Conservation (phyloP, 2,888 invertebrate genomes). For the Alsophila aescularia region DNA sequence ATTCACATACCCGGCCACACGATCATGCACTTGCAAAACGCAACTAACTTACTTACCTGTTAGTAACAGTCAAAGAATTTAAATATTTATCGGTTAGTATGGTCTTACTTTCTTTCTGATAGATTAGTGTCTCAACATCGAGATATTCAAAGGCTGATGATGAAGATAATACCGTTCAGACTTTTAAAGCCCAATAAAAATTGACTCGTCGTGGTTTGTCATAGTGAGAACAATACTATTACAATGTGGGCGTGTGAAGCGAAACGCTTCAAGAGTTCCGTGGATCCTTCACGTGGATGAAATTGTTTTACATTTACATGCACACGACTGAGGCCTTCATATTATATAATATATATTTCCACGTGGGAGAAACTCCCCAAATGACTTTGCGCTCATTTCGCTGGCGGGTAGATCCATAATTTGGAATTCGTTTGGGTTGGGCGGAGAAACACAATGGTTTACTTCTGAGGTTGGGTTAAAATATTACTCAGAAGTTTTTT, state of each 20-base stretch:
- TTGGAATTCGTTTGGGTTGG: constrained; percentile 52
- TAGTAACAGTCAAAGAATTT: no score
- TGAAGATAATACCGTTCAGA: neutral
- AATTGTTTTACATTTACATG: constrained; percentile 68
- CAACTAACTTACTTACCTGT: no score
- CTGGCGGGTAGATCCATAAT: constrained; percentile 43
- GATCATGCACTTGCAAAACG: no score
- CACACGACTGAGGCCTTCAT: constrained; percentile 55
- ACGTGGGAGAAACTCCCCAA: constrained; percentile 47
- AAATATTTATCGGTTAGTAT: no score
- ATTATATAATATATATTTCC: constrained; percentile 38
- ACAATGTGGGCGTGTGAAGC: constrained; percentile 56
- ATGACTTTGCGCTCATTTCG: constrained; percentile 47
- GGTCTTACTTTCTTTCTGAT: no score
- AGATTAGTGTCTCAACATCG: no score
- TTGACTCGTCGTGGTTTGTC: constrained; percentile 21
- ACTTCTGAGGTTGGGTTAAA: constrained; percentile 42
- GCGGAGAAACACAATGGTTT: constrained; percentile 47
- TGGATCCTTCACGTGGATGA: constrained; percentile 43
- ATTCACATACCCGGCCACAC: no score
- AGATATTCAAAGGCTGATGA: no score
- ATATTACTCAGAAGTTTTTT: constrained; percentile 27
- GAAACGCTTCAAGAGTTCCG: constrained; percentile 47
- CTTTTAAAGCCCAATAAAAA: neutral
- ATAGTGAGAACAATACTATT: constrained; percentile 11